Conservation (phyloP, 2,113 vertebrate genomes). For the Talpa occidentalis region DNA sequence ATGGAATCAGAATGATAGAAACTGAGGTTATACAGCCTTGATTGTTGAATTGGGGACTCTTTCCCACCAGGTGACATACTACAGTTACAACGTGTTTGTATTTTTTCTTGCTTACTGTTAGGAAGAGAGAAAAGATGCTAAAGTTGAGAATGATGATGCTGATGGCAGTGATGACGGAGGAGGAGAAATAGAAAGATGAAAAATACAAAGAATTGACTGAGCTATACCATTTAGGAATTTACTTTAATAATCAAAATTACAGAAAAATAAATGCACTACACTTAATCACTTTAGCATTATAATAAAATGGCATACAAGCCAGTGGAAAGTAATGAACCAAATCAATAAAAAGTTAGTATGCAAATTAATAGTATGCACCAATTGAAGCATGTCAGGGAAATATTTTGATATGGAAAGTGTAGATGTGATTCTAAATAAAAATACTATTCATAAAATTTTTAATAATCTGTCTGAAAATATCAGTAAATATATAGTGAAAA, state of each 20-base stretch:
- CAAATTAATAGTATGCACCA: neutral
- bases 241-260: neutral
- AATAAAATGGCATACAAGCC: neutral
- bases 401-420: neutral
- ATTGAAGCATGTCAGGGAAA: neutral
- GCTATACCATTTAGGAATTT: neutral
- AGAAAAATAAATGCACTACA: neutral
- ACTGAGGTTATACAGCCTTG: neutral
- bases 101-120: neutral
- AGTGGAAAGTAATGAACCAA: neutral
- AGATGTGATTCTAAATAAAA: neutral
- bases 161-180: too few species aligned
- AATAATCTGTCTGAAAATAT: neutral
- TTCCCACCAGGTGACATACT: neutral
- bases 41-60: neutral
- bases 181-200: neutral
- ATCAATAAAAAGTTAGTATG: neutral
- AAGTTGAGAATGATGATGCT: neutral
- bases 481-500: neutral
- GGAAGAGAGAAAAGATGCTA: neutral
- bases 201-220: neutral
- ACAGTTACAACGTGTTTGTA: accelerated
- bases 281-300: neutral
- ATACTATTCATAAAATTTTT: neutral
- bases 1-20: neutral